These are phyloP conservation scores for Incurvaria masculella DNA, from an alignment of 2,888 invertebrate species.

Conservation along the genomic window DNA sequence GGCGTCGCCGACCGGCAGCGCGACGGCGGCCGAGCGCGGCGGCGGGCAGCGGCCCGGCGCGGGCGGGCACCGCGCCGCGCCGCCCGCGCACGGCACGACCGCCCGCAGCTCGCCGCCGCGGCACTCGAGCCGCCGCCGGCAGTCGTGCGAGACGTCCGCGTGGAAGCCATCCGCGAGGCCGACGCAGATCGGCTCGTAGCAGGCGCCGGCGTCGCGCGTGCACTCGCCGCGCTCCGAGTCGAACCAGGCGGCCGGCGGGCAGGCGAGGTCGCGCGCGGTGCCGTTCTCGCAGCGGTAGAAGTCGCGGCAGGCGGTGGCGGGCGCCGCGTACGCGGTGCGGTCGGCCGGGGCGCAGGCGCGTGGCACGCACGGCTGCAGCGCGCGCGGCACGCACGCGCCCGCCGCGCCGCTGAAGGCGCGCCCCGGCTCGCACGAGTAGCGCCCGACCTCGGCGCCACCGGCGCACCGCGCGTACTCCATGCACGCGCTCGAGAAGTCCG, in stretches of 20 bases:
- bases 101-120: constrained; percentile 40
- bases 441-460: constrained; percentile 27
- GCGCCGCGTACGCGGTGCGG: constrained; percentile 47
- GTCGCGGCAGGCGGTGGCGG: constrained; percentile 53
- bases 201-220: constrained; percentile 51
- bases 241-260: constrained; percentile 55
- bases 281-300: constrained; percentile 58
- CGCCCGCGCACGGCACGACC: constrained; percentile 32
- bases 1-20: constrained; percentile 50
- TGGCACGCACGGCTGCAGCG: constrained; percentile 35
- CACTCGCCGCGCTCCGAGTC: constrained; percentile 53
- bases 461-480: constrained; percentile 44
- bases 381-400: constrained; percentile 38
- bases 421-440: constrained; percentile 37
- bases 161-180: constrained; percentile 56
- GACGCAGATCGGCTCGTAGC: constrained; percentile 59
- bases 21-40: constrained; percentile 37
- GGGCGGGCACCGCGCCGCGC: constrained; percentile 20
- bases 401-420: constrained; percentile 42
- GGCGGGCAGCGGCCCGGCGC: constrained; percentile 29
- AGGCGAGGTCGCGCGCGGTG: constrained; percentile 42
- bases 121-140: constrained; percentile 50
- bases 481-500: constrained; percentile 44
- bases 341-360: constrained; percentile 37
- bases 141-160: constrained; percentile 56